These are phyloP conservation scores for Andrena trimmerana DNA, from an alignment of 2,888 invertebrate species.

Conservation along the genomic window DNA sequence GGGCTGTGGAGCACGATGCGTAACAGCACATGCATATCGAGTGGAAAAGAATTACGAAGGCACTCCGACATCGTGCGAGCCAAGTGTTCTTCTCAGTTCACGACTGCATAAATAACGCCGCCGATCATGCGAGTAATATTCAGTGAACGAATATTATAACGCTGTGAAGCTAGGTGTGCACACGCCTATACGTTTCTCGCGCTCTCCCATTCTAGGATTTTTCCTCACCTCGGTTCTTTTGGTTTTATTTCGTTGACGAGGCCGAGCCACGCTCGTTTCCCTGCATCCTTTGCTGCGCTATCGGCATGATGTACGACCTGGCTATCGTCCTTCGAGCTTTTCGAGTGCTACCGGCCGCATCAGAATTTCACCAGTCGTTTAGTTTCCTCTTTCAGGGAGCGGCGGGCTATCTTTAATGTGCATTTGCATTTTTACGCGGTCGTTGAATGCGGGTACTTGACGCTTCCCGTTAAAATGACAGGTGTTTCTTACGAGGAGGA, in stretches of 20 bases:
- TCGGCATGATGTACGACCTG: constrained; percentile 66
- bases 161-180: constrained; percentile 16
- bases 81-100: constrained; percentile 20
- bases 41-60: background rate
- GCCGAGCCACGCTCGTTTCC: constrained; percentile 43
- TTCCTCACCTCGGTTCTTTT: constrained; percentile 9
- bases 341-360: constrained; percentile 44
- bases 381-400: constrained; percentile 21
- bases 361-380: constrained; percentile 59
- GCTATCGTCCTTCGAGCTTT: constrained; percentile 55
- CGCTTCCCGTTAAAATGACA: constrained; percentile 22
- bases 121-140: constrained; percentile 53
- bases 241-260: constrained; percentile 50
- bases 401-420: constrained; percentile 32
- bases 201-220: background rate
- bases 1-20: background rate
- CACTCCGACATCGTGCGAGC: background rate
- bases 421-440: constrained; percentile 42
- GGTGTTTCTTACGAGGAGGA: background rate
- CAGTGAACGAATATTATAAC: constrained; percentile 49
- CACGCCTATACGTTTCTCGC: constrained; percentile 5
- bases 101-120: constrained; percentile 44
- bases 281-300: constrained; percentile 52
- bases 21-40: background rate
- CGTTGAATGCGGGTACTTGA: constrained; percentile 7